Evolutionary conservation across 2,797 vertebrate genomes (phyloP).

Genomic region (Sebastolobus alascanus): DNA sequence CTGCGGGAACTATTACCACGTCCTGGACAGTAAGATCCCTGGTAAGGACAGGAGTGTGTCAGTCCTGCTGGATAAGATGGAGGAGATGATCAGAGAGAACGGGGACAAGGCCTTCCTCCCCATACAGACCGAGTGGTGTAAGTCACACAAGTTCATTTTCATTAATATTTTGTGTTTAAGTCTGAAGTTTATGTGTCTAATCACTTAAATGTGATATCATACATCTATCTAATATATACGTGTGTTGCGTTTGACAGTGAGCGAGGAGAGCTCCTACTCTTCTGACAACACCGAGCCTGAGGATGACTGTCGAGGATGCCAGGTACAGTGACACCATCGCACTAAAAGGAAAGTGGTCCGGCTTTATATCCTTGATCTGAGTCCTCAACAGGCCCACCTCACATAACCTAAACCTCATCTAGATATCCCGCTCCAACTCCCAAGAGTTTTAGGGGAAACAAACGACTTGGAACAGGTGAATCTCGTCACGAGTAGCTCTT

Average conservation of each 20-base stretch:
- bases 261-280: conserved; percentile 84
- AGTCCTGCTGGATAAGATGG: conserved; percentile 83
- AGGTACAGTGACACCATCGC: conserved; percentile 76
- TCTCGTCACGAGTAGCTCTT: conserved; percentile 11
- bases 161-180: not conserved
- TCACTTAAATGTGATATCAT: not conserved
- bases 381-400: conserved; percentile 58
- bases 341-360: conserved; percentile 14
- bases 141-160: conserved; percentile 46
- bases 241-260: conserved; percentile 78
- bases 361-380: conserved; percentile 26
- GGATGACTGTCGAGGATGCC: conserved; percentile 84
- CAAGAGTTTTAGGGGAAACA: conserved; percentile 34
- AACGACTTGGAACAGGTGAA: conserved; percentile 12
- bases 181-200: not conserved
- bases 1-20: conserved; percentile 88
- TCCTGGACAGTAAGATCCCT: conserved; percentile 84
- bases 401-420: conserved; percentile 67
- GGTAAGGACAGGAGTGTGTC: conserved; percentile 83
- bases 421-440: conserved; percentile 37
- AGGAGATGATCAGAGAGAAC: conserved; percentile 88
- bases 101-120: conserved; percentile 85
- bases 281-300: conserved; percentile 84
- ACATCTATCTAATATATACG: conserved; percentile 42
- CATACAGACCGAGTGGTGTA: conserved; percentile 83